Conservation (phyloP, 92 coral and sea anemone species). For the Virgularia gustaviana region DNA sequence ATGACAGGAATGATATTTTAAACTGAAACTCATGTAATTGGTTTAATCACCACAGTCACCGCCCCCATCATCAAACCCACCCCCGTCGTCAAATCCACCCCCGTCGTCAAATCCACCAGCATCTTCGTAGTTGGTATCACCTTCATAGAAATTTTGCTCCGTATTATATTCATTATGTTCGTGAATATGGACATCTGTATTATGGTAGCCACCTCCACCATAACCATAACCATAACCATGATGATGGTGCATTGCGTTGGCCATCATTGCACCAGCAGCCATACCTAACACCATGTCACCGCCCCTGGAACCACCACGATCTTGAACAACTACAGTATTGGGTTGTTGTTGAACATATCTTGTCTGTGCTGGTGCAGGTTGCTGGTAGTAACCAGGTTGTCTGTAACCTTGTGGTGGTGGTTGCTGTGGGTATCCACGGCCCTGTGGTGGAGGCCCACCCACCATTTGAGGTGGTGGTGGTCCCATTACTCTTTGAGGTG, state of each 20-base stretch:
- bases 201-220: constrained; percentile 20
- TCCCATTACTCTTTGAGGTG: constrained; percentile 20
- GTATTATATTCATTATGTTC: constrained; percentile 13
- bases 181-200: constrained; percentile 14
- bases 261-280: constrained; percentile 97
- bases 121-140: constrained; percentile 17
- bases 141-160: constrained; percentile 25
- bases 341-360: constrained; percentile 67
- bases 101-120: background rate
- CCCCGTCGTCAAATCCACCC: constrained; percentile 26
- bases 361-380: constrained; percentile 36
- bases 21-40: background rate
- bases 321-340: constrained; percentile 72
- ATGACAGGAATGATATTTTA: background rate
- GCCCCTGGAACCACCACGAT: constrained; percentile 48
- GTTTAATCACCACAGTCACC: constrained; percentile 13
- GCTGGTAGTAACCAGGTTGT: constrained; percentile 60
- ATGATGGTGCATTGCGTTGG: constrained; percentile 65
- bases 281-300: constrained; percentile 85
- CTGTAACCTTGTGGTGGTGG: constrained; percentile 49
- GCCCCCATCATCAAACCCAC: constrained; percentile 20
- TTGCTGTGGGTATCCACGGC: constrained; percentile 59
- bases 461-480: background rate
- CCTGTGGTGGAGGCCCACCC: constrained; percentile 54
- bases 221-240: constrained; percentile 2